A percentile compares a stretch with the other conserved stretches of the same genome.
Evolutionary conservation across 2,797 vertebrate genomes (phyloP).

Genomic region (Hypotaenidia okinawae): DNA sequence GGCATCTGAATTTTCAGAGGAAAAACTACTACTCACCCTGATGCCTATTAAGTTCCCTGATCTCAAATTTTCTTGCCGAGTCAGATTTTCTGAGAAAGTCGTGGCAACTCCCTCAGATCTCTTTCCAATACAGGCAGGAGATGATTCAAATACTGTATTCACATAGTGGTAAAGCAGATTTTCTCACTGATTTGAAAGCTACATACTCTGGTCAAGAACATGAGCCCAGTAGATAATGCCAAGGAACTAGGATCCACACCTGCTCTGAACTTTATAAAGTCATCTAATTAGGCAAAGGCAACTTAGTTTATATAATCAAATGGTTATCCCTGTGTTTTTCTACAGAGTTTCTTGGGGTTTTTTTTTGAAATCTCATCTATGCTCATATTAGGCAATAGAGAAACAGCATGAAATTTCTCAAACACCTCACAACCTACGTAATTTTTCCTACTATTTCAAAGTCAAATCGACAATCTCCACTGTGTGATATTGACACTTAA

Average conservation of each 20-base stretch:
- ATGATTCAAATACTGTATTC: not conserved
- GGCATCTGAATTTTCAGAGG: not conserved
- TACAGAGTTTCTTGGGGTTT: not conserved
- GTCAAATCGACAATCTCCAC: not conserved
- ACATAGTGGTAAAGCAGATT: not conserved
- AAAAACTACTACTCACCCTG: not conserved
- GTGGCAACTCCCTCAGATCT: not conserved
- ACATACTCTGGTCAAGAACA: not conserved
- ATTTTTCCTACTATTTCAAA: not conserved
- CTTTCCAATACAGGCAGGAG: not conserved
- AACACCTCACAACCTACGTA: not conserved
- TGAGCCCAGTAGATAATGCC: not conserved
- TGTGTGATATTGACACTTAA: not conserved
- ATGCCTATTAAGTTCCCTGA: not conserved
- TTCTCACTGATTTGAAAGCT: not conserved
- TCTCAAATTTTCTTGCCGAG: slow-evolving; percentile 4
- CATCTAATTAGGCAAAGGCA: not conserved
- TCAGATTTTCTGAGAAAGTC: slow-evolving; percentile 10
- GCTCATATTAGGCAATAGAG: not conserved
- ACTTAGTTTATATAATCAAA: not conserved
- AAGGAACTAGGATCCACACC: not conserved
- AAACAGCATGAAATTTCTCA: not conserved
- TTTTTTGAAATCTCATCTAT: not conserved
- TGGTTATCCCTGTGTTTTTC: not conserved
- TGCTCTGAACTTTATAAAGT: not conserved